Conservation (phyloP, 1,140 invertebrate genomes). For the Drosophila hydei region DNA sequence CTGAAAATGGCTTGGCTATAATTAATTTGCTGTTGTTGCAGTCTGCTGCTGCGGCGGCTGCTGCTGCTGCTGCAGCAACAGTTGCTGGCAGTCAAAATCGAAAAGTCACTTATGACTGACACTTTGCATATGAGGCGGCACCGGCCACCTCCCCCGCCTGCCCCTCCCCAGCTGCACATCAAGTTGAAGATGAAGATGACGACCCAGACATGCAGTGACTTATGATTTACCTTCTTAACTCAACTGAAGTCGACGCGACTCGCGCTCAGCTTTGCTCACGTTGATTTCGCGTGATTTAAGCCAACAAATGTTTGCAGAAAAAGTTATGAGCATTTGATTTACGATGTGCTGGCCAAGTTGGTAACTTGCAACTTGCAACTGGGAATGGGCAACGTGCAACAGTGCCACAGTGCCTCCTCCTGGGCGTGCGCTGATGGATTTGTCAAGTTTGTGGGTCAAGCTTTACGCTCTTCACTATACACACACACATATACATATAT, state of each 20-base stretch:
- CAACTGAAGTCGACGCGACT: constrained; percentile 1
- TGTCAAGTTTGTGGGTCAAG: constrained; percentile 78
- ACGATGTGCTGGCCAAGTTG: constrained; percentile 57
- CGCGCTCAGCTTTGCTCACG: constrained; percentile 13
- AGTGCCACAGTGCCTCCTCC: constrained; percentile 16
- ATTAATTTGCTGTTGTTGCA: constrained; percentile 70
- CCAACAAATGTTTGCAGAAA: constrained; percentile 62
- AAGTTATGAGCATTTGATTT: constrained; percentile 80
- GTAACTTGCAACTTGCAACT: constrained; percentile 3
- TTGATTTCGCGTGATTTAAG: constrained; percentile 53
- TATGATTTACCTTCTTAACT: constrained; percentile 68
- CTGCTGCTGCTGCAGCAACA: constrained; percentile 39
- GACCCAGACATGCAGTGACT: constrained; percentile 79
- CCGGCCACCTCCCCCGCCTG: constrained; percentile 16
- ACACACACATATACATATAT: background rate
- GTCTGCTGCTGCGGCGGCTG: constrained; percentile 29
- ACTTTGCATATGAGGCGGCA: constrained; percentile 74
- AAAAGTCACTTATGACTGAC: constrained; percentile 82
- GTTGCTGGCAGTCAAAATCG: constrained; percentile 74
- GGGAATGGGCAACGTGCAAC: constrained; percentile 8
- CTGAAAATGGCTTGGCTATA: constrained; percentile 72
- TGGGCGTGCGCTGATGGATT: constrained; percentile 74
- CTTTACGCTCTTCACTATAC: background rate
- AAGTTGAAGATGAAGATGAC: constrained; percentile 62
- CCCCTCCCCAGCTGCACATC: constrained; percentile 10